These are phyloP conservation scores for Aphelocoma coerulescens DNA, from an alignment of 2,113 vertebrate species.

Conservation along the genomic window DNA sequence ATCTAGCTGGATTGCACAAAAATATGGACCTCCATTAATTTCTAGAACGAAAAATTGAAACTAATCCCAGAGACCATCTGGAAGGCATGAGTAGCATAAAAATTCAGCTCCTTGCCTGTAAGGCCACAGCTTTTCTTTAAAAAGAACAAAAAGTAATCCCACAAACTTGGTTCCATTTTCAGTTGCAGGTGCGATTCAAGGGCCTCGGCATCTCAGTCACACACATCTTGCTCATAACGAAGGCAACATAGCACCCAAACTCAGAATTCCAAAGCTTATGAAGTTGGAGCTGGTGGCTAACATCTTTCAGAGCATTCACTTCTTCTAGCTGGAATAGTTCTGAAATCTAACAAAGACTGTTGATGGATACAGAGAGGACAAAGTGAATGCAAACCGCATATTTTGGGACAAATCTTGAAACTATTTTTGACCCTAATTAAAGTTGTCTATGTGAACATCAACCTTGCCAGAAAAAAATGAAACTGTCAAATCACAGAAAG, in stretches of 20 bases:
- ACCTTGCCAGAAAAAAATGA: conserved; percentile 11
- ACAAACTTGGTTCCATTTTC: not conserved
- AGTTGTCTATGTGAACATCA: conserved; percentile 7
- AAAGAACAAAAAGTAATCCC: not conserved
- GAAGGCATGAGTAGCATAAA: not conserved
- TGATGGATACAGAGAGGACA: not conserved
- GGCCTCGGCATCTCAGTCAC: not conserved
- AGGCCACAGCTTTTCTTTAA: not conserved
- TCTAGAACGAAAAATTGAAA: conserved; percentile 20
- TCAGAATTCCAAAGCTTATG: not conserved
- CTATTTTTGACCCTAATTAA: conserved; percentile 18
- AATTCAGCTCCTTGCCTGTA: conserved; percentile 3
- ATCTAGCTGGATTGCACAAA: conserved; percentile 11
- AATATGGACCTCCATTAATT: conserved; percentile 43
- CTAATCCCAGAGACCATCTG: conserved; percentile 29
- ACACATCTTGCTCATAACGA: rapidly evolving
- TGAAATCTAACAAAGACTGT: not conserved
- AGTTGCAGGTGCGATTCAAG: not conserved
- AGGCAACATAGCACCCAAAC: rapidly evolving
- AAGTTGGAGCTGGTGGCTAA: not conserved
- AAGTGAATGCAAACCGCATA: not conserved
- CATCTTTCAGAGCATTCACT: not conserved
- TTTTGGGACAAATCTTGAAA: not conserved
- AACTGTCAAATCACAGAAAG: not conserved
- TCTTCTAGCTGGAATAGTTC: not conserved